Base-by-base conservation (phyloP, 2,113 vertebrate genomes). In the Platysteira castanea region DNA sequence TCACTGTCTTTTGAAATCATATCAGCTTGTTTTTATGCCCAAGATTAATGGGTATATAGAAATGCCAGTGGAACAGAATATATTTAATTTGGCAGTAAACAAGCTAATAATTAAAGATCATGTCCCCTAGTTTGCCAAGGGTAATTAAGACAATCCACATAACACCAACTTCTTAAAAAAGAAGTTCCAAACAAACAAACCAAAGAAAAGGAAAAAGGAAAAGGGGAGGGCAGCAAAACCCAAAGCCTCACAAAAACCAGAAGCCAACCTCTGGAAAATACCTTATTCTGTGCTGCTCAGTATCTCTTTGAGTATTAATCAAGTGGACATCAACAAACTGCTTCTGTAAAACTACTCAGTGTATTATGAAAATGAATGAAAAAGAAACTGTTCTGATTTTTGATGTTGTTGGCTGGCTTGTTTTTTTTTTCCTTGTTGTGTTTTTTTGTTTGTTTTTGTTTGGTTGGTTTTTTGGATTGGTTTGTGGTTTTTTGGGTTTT, bases 1-100 rank as follows among this genome's bases (percentile, higher is more conserved):
- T 73, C 26, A 12, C 6, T 67, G 3, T 52, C 7, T 79, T 85
- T 59, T 68, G 14, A 79, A 82, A 56, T 47, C 31, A 11, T 39
- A 42, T 57, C 57, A 47, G 11, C 9, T 42, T 89, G 30, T 2
- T 30, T 70, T 63, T 59, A 35, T 75, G 42, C 19, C 27, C 7
- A 50, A 88, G 22, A 76, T 68, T 33, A 83, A 79, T 73, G 78
- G 35, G 3, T 37, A 23, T 60, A 7, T 56, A 57, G n/a, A 53
- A 78, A 61, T 70, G 13, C n/a, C 19, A 78, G 31, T 57, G 28
- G 54, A 92, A 65, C 7, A 52, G 13, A 47, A 13, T 64, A 18
- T 68, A 54, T 93, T 91, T 86, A n/a, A 68, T 69, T 84, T 91
- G 71, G 13, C 68, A 76, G 42, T 75, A 90, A 82, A 53, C 17